Evolutionary conservation across 2,888 invertebrate genomes (phyloP), one percentile per base, ranked within the genome.

Genomic region (Pollenia amentaria): DNA sequence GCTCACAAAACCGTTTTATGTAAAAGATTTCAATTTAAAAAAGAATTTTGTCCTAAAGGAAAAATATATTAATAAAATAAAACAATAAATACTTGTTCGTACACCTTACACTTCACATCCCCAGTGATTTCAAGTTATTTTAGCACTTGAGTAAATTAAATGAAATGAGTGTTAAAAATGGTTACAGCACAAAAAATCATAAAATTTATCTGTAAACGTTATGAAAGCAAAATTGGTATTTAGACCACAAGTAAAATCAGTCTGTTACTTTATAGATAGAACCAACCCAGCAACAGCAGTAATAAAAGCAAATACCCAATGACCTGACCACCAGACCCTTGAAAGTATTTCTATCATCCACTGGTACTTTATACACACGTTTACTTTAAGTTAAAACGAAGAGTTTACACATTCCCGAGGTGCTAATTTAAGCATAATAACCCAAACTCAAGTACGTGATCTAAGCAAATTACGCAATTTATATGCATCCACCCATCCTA

Each of bases 361-460:
- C 10, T 38, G 29, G 7, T 14, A 46, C 46, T 16, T 48, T 16
- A 18, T 21, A 73, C 51, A 57, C 10, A 62, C 21, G 29, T 79
- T 75, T 64, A 11, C 51, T 70, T 64, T 2, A 72, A 82, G 62
- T 55, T 55, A 0, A 64, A 64, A 53, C 53, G 55, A 64, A 84
- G 70, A 65, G 65, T 78, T 87, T 72, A 80, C 87, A 84, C 73
- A 85, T 88, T 91, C 92, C 91, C 91, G 91, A 92, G 92, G 92
- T 91, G 92, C 91, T 92, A 91, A 91, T 92, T 91, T 91, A 89
- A 91, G 92, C 91, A 90, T 90, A 91, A 91, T 91, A 91, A 91
- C 90, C 89, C 89, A 89, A 90, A 89, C 89, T 90, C 87, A 90
- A 89, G 87, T 81, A 87, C 87, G 88, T 88, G 91, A 90, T 85